Evolutionary conservation across 2,888 invertebrate species (phyloP), one percentile per base, ranked within the genome.

Genomic region (Drosophila robusta): DNA sequence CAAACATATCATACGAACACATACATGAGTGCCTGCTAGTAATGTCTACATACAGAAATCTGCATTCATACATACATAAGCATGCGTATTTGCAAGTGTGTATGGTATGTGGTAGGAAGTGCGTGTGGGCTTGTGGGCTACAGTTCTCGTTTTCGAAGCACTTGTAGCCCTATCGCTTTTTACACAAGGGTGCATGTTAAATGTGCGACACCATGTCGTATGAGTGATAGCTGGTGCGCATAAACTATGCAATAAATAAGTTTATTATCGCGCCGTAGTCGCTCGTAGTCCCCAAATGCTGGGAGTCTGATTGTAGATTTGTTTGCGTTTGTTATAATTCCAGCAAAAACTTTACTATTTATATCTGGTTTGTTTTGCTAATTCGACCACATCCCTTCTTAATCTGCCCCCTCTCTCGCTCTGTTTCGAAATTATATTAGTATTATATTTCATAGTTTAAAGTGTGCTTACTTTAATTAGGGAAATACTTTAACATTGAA

Each of bases 171-270:
- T 78, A 82, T 87, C 83, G 83, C 63, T 65, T 65, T 82, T 85
- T 80, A 86, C 75, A 83, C 86, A 80, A 80, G 86, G 86, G 71
- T 84, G 86, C 83, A 74, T 85, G 75, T 80, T 78, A 78, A 80
- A 75, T 87, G 73, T 81, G 79, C 64, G 78, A 72, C 73, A 87
- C 75, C 85, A 80, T 69, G 86, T 70, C 83, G 83, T 72, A 87
- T 89, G 79, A 81, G 84, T 87, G 89, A 87, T 90, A 88, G 83
- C 85, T 70, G 56, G 71, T 61, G 72, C 74, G 71, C 78, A 90
- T 90, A 90, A 90, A 89, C 86, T 90, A 83, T 82, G 84, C 87
- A 80, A 89, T 90, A 90, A 90, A 90, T 80, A 84, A 86, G 83
- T 90, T 90, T 90, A 90, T 90, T 89, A 88, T 88, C 86, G 65